A percentile compares a stretch with the other conserved stretches of the same genome.
phyloP scores from a whole-genome alignment of 2,113 vertebrate species.

The Oryctolagus cuniculus region DNA sequence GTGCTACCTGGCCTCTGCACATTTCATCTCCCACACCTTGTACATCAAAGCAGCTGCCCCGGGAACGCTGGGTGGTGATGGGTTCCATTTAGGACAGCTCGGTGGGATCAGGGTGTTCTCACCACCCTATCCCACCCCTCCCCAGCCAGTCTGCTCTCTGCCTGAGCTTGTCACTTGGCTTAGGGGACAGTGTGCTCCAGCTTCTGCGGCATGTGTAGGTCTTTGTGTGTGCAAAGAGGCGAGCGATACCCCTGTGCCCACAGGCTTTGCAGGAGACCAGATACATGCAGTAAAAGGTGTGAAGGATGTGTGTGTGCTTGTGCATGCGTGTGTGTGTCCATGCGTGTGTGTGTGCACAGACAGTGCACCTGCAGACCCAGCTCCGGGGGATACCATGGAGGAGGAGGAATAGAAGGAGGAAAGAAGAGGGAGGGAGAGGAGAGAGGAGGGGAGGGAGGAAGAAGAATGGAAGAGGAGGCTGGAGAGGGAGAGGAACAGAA shows the following conservation, averaged over 20 bases:
- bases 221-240: background rate
- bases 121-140: background rate
- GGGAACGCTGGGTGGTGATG: slow-evolving; percentile 45
- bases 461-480: background rate
- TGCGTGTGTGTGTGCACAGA: fast-evolving
- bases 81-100: slow-evolving; percentile 74
- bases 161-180: background rate
- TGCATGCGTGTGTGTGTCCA: background rate
- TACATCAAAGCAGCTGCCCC: slow-evolving; percentile 21
- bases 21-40: slow-evolving; percentile 72
- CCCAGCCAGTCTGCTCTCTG: background rate
- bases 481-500: background rate
- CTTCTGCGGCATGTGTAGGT: too few species aligned
- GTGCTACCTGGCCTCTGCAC: slow-evolving; percentile 61
- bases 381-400: background rate
- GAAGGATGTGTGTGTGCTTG: background rate
- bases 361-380: fast-evolving
- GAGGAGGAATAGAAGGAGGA: too few species aligned
- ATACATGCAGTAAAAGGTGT: fast-evolving
- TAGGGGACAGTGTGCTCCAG: background rate
- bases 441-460: background rate
- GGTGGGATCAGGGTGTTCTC: slow-evolving; percentile 70
- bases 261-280: background rate
- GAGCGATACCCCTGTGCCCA: background rate
- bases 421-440: background rate